These are phyloP conservation scores for Operophtera brumata DNA, from an alignment of 2,888 invertebrate species.

Conservation along the genomic window DNA sequence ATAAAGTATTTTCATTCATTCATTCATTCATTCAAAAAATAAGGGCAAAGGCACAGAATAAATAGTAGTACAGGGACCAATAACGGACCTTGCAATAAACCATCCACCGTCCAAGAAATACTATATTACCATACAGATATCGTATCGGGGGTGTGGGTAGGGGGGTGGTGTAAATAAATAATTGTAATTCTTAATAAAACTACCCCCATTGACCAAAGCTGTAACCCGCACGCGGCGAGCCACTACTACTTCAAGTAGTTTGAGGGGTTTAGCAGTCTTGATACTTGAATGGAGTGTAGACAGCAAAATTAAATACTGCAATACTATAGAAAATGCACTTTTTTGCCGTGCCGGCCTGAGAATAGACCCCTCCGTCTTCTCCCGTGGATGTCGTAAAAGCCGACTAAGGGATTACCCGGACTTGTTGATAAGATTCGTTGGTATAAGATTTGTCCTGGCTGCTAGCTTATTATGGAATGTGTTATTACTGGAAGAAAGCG, in stretches of 20 bases:
- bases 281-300: constrained; percentile 41
- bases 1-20: too few relatives aligned
- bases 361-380: too few relatives aligned
- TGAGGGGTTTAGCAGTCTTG: constrained; percentile 37
- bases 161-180: constrained; percentile 70
- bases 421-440: too few relatives aligned
- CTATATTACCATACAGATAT: constrained; percentile 16
- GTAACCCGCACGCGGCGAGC: constrained; percentile 65
- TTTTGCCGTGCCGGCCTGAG: too few relatives aligned
- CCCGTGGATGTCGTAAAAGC: too few relatives aligned
- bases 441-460: too few relatives aligned
- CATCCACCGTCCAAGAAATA: constrained; percentile 5
- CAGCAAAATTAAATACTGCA: background rate
- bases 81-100: constrained; percentile 13
- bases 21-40: too few relatives aligned
- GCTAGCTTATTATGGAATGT: too few relatives aligned
- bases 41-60: too few relatives aligned
- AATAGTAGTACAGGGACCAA: constrained; percentile 6
- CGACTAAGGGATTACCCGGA: too few relatives aligned
- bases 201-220: constrained; percentile 56
- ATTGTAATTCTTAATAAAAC: constrained; percentile 77
- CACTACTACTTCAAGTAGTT: constrained; percentile 40
- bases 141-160: too few relatives aligned
- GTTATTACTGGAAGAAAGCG: too few relatives aligned
- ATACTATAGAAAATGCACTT: background rate